Evolutionary conservation across 2,113 vertebrate genomes (phyloP), one percentile per base, ranked within the genome.

Genomic region (Siphamia tubifer): DNA sequence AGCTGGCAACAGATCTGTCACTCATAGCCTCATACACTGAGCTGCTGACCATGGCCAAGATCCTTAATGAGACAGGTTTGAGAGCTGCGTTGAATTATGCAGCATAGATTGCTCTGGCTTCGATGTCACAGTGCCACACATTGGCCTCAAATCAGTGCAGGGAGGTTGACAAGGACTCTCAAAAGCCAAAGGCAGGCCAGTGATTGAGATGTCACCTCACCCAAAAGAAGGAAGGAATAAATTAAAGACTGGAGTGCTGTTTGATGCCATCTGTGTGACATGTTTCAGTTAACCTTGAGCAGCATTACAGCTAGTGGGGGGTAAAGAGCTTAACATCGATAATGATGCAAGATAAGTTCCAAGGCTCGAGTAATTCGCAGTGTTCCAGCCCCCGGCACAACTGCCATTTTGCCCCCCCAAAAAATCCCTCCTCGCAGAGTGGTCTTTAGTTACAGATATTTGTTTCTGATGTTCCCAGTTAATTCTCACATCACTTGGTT

Each of bases 11-110:
- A 73, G 68, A 84, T 83, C 69, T 72, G 82, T 83, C 79, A 84
- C 51, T 85, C 71, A 81, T 53, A 71, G 57, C 64, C 65, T 82
- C 67, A 30, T 52, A 65, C 53, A 74, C 47, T 27, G 63, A 68
- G 60, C 28, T 28, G 17, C 82, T 79, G 87, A 82, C 67, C 57
- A 60, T 17, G 17, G 81, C 86, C 88, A 89, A 77, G 76, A 51
- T 57, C 66, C 63, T 83, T 89, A 91, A 92, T 82, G 86, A 89
- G 86, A 89, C 84, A 63, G 76, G 81, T 86, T 81, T 76, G 67
- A 77, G 82, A 81, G 74, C 76, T 49, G 43, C 24, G 68, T 56
- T 91, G 83, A 90, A 92, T 91, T 89, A 91, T 90, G 86, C 77
- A 83, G 74, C 77, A 77, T 47, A 68, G 80, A 77, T 83, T 64